Evolutionary conservation across 23 tunicate genomes (phyloP).

Genomic region (Ciona savignyi): DNA sequence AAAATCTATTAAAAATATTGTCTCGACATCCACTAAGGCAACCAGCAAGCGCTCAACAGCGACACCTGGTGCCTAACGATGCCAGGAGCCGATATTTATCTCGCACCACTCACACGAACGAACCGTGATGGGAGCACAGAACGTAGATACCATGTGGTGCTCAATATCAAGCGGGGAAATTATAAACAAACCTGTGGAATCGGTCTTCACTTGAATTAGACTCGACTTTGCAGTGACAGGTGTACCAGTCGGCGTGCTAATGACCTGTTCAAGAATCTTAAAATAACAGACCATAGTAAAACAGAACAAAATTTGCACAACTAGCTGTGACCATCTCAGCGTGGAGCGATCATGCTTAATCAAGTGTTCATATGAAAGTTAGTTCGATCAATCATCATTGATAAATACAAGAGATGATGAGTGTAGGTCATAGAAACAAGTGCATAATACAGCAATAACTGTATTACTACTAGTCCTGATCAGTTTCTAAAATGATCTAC

Average conservation of each 20-base stretch:
- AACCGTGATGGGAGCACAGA: not conserved
- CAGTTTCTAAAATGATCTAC: too few relatives aligned
- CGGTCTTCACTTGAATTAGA: not conserved
- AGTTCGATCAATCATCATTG: not conserved
- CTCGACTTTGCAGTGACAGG: too few relatives aligned
- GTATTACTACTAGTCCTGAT: too few relatives aligned
- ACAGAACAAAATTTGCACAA: too few relatives aligned
- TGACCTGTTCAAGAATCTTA: too few relatives aligned
- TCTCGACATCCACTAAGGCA: constrained; percentile 23
- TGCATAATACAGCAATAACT: too few relatives aligned
- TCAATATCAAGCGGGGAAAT: not conserved
- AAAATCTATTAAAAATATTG: constrained; percentile 9
- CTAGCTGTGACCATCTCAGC: too few relatives aligned
- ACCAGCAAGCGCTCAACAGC: constrained; percentile 12
- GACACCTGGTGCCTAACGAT: constrained; percentile 21
- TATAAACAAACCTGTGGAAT: not conserved
- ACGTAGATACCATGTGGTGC: not conserved
- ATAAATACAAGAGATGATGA: not conserved
- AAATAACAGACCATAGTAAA: too few relatives aligned
- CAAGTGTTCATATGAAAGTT: not conserved
- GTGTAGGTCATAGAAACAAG: too few relatives aligned
- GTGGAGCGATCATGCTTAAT: not conserved
- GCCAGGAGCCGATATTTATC: constrained; percentile 14
- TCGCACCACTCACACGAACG: constrained; percentile 9
- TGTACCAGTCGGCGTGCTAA: too few relatives aligned